A percentile compares a stretch with the other conserved stretches of the same genome.
phyloP scores from a whole-genome alignment of 2,888 invertebrate genomes.

The Calliopum simillimum region DNA sequence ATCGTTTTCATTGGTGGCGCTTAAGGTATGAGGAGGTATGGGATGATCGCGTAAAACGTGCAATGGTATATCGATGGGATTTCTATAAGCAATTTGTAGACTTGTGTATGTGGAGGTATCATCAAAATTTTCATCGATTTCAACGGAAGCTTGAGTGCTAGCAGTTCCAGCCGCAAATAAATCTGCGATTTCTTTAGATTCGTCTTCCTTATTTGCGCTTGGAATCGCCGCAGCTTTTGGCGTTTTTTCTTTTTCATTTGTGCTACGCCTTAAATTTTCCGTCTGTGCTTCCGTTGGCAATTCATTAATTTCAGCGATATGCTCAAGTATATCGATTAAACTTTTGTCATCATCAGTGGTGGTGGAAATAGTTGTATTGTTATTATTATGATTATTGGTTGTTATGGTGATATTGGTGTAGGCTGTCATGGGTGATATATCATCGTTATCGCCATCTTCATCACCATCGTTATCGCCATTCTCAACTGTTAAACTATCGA shows the following conservation, averaged over 20 bases:
- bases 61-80: conserved; percentile 79
- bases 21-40: background rate
- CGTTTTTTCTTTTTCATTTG: conserved; percentile 58
- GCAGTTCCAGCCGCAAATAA: conserved; percentile 36
- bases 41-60: conserved; percentile 68
- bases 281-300: conserved; percentile 80
- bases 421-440: conserved; percentile 49
- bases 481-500: conserved; percentile 59
- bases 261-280: conserved; percentile 70
- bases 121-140: conserved; percentile 75
- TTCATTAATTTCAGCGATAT: conserved; percentile 80
- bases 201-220: conserved; percentile 45
- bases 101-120: conserved; percentile 86
- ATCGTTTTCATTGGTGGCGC: conserved; percentile 48
- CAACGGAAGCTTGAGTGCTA: conserved; percentile 65
- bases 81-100: conserved; percentile 85
- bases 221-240: conserved; percentile 45
- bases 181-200: background rate
- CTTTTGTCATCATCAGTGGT: conserved; percentile 70
- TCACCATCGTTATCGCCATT: conserved; percentile 45
- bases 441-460: conserved; percentile 45
- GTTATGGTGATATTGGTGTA: conserved; percentile 54
- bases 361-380: conserved; percentile 52
- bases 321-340: conserved; percentile 76
- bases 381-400: conserved; percentile 38